These are phyloP conservation scores for zebrafish (Danio rerio) DNA, from an alignment of 2,113 vertebrate species.

Conservation along the genomic window GRCz12tu NC_133194.1:34930501-34931000, in stretches of 20 bases:
- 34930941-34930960: conserved; percentile 71
- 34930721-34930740: conserved; percentile 69
- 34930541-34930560: conserved; percentile 73
- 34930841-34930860: conserved; percentile 36
- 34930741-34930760: conserved; percentile 25
- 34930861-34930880: conserved; percentile 40
- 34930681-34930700: conserved; percentile 61
- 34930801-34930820: conserved; percentile 19
- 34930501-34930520: conserved; percentile 56
- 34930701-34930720: conserved; percentile 62
- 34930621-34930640: conserved; percentile 69
- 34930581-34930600: conserved; percentile 81
- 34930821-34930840: conserved; percentile 40
- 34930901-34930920: conserved; percentile 67
- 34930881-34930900: conserved; percentile 27
- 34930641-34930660: conserved; percentile 72
- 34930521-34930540: conserved; percentile 75
- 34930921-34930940: conserved; percentile 71
- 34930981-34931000: conserved; percentile 77
- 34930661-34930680: conserved; percentile 75
- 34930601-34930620: conserved; percentile 76
- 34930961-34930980: conserved; percentile 67
- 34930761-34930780: conserved; percentile 32
- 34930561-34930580: conserved; percentile 70
- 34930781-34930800: conserved; percentile 41